Percentiles rank a stretch among this genome's conserved stretches.
These are phyloP conservation scores for Pseudorhiza aurosa DNA, from an alignment of 30 jellyfish, hydroid and myxozoan genomes.

Conservation along the genomic window DNA sequence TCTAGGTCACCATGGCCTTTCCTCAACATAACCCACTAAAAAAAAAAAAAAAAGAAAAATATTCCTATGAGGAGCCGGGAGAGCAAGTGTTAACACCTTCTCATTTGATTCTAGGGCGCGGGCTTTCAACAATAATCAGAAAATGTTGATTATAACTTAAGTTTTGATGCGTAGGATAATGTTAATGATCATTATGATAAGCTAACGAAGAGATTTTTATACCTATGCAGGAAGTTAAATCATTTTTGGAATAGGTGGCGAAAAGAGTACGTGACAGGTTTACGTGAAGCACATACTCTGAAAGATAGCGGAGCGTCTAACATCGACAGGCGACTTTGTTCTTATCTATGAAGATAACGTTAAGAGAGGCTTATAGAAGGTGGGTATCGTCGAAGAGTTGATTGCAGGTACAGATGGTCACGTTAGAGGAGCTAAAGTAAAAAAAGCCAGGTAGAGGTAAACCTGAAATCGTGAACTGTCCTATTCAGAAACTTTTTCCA, in stretches of 20 bases:
- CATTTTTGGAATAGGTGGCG: constrained; percentile 25
- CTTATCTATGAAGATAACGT: constrained; percentile 35
- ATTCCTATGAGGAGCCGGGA: neutral
- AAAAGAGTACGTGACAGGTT: constrained; percentile 2
- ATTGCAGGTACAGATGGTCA: constrained; percentile 45
- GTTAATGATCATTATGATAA: neutral
- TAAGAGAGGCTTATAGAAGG: constrained; percentile 48
- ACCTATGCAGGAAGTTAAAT: constrained; percentile 5
- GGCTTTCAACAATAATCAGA: neutral
- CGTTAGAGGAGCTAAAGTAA: constrained; percentile 66
- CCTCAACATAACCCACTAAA: too few relatives aligned
- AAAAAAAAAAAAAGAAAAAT: too few relatives aligned
- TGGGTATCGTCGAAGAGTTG: constrained; percentile 46
- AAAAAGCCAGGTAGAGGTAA: constrained; percentile 40
- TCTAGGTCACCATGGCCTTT: too few relatives aligned
- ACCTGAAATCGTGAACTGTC: constrained; percentile 12
- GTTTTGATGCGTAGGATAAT: neutral
- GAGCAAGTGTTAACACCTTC: constrained; percentile 5
- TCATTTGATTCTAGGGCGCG: constrained; percentile 7
- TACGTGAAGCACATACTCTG: neutral
- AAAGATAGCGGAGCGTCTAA: neutral
- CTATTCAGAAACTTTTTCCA: constrained; percentile 40
- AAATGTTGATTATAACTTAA: neutral
- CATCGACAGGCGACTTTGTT: constrained; percentile 41
- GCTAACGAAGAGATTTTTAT: neutral